A percentile compares a stretch with the other conserved stretches of the same genome.
Evolutionary conservation across 2,113 vertebrate species (phyloP).

Genomic region (Odobenus rosmarus): DNA sequence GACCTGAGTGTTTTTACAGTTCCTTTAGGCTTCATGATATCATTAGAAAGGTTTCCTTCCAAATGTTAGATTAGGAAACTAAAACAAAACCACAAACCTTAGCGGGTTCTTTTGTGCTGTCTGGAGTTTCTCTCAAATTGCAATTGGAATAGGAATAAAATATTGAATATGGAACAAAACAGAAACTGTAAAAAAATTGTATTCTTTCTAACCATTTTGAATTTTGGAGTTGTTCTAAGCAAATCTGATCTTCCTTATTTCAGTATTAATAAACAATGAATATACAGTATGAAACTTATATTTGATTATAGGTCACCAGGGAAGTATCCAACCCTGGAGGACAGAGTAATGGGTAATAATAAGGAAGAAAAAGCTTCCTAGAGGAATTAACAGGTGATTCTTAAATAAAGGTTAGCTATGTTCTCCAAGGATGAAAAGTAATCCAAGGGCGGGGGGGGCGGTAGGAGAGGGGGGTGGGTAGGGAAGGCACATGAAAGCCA

Average conservation of each 20-base stretch:
- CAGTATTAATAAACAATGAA: not conserved
- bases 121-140: constrained; percentile 45
- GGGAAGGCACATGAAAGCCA: not conserved
- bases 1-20: constrained; percentile 34
- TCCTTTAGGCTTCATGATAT: constrained; percentile 11
- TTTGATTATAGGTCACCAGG: not conserved
- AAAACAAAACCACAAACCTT: constrained; percentile 44
- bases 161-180: not conserved
- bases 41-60: constrained; percentile 57
- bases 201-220: not conserved
- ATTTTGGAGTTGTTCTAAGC: not conserved
- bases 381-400: not conserved
- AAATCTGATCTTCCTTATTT: not conserved
- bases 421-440: not conserved
- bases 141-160: not conserved
- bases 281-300: not conserved
- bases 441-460: not conserved
- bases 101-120: not conserved
- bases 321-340: not conserved
- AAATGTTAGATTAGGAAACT: constrained; percentile 62
- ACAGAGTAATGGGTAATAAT: not conserved
- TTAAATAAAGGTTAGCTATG: not conserved
- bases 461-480: too few relatives aligned
- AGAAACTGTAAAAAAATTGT: not conserved
- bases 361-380: not conserved